Evolutionary conservation across 1,140 invertebrate species (phyloP).

Genomic region (Pinna nobilis): DNA sequence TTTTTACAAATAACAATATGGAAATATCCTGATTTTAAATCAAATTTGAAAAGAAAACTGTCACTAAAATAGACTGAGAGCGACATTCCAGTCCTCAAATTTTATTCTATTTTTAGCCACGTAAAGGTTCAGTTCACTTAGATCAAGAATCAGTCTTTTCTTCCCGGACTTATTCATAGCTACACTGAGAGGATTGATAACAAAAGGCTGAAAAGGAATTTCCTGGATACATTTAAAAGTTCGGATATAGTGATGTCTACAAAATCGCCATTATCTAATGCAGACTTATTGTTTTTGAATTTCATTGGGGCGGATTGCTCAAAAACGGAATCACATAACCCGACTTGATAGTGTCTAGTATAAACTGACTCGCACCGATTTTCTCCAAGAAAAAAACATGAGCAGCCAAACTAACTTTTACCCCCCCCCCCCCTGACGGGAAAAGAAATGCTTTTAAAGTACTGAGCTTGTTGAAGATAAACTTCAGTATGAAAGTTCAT

Average conservation of each 20-base stretch:
- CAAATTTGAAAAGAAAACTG: slow-evolving; percentile 33
- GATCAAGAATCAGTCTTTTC: slow-evolving; percentile 29
- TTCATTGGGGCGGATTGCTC: not conserved
- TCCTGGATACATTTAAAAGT: slow-evolving; percentile 16
- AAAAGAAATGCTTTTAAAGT: not conserved
- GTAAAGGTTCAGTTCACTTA: slow-evolving; percentile 19
- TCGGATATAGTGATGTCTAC: no score
- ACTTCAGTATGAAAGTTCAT: not conserved
- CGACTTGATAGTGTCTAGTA: slow-evolving; percentile 12
- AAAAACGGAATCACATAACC: slow-evolving; percentile 39
- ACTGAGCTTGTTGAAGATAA: not conserved
- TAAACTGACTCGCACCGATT: slow-evolving; percentile 18
- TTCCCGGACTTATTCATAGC: slow-evolving; percentile 20
- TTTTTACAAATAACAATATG: slow-evolving; percentile 32
- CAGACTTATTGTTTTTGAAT: slow-evolving; percentile 24
- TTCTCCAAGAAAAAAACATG: slow-evolving; percentile 22
- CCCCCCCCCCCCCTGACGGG: not conserved
- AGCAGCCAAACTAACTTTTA: slow-evolving; percentile 1
- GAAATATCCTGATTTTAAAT: slow-evolving; percentile 38
- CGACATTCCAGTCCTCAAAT: slow-evolving; percentile 28
- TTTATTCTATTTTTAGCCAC: slow-evolving; percentile 14
- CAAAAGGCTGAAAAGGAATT: slow-evolving; percentile 5
- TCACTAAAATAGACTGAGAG: slow-evolving; percentile 4
- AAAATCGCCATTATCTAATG: not conserved
- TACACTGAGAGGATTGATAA: slow-evolving; percentile 29